A percentile compares a stretch with the other conserved stretches of the same genome.
Evolutionary conservation across 1,140 invertebrate species (phyloP).

Genomic region (Achatina immaculata): DNA sequence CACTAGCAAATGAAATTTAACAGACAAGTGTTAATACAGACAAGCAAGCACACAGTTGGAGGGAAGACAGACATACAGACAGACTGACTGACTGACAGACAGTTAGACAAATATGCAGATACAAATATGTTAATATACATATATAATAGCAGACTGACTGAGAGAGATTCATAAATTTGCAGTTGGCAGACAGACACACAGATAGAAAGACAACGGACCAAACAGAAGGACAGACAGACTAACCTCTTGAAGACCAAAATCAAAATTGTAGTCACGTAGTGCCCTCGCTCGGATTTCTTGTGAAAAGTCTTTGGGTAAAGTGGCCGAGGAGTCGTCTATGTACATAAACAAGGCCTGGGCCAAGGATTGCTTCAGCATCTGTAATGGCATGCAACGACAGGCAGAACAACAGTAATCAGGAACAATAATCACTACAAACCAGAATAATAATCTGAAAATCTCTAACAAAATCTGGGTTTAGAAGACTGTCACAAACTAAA

Average conservation of each 20-base stretch:
- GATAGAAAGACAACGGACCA: slow-evolving; percentile 32
- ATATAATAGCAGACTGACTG: neutral
- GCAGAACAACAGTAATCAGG: too few species aligned
- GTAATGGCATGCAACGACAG: neutral
- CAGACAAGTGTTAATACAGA: too few species aligned
- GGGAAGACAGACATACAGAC: slow-evolving; percentile 43
- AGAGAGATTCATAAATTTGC: too few species aligned
- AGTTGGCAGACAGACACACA: slow-evolving; percentile 41
- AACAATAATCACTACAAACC: too few species aligned
- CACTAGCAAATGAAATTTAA: too few species aligned
- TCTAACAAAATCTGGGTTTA: too few species aligned
- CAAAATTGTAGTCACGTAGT: neutral
- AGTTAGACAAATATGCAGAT: slow-evolving; percentile 39
- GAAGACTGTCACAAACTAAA: too few species aligned
- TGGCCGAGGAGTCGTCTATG: neutral
- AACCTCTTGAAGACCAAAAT: neutral
- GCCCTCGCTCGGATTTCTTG: neutral
- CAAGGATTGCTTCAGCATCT: neutral
- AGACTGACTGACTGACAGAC: slow-evolving; percentile 42
- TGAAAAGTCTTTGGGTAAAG: neutral
- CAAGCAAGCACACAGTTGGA: slow-evolving; percentile 20
- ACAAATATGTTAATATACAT: slow-evolving; percentile 26
- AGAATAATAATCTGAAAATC: too few species aligned
- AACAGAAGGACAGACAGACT: neutral
- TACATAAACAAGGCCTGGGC: slow-evolving; percentile 9